Percentiles rank a stretch among this genome's conserved stretches.
Evolutionary conservation across 2,888 invertebrate genomes (phyloP).

Genomic region (Rosalia funebris): DNA sequence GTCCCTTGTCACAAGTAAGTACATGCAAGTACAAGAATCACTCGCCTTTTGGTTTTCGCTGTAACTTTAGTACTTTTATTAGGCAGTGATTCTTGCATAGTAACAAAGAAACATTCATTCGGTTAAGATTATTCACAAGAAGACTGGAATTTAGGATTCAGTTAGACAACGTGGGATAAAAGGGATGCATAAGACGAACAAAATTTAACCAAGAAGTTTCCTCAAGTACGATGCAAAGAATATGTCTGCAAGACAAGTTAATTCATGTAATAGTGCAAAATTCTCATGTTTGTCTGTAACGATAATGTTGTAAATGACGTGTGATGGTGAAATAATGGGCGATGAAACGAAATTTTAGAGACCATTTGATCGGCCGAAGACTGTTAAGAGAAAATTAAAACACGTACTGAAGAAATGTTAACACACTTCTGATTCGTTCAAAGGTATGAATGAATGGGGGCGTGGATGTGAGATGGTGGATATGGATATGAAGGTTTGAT

Average conservation of each 20-base stretch:
- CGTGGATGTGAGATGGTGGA: too few species aligned
- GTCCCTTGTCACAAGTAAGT: not conserved
- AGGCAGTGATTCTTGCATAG: slow-evolving; percentile 22
- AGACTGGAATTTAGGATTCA: slow-evolving; percentile 17
- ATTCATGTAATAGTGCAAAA: too few species aligned
- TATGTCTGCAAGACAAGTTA: too few species aligned
- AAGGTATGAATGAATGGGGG: too few species aligned
- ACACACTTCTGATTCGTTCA: too few species aligned
- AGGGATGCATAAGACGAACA: slow-evolving; percentile 7
- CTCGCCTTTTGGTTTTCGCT: slow-evolving; percentile 6
- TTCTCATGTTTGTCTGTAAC: too few species aligned
- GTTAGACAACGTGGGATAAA: slow-evolving; percentile 15
- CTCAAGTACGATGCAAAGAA: too few species aligned
- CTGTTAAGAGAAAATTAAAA: not conserved
- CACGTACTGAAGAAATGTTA: too few species aligned
- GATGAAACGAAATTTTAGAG: too few species aligned
- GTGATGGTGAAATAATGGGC: too few species aligned
- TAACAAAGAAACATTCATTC: slow-evolving; percentile 23
- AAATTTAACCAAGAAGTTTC: not conserved
- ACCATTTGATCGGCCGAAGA: too few species aligned
- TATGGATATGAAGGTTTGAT: slow-evolving; percentile 17
- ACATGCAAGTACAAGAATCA: slow-evolving; percentile 33
- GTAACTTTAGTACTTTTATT: slow-evolving; percentile 2
- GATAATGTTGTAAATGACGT: too few species aligned
- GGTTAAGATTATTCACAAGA: slow-evolving; percentile 27